phyloP scores from a whole-genome alignment of 2,113 vertebrate species.

The Lampris megalopsis region DNA sequence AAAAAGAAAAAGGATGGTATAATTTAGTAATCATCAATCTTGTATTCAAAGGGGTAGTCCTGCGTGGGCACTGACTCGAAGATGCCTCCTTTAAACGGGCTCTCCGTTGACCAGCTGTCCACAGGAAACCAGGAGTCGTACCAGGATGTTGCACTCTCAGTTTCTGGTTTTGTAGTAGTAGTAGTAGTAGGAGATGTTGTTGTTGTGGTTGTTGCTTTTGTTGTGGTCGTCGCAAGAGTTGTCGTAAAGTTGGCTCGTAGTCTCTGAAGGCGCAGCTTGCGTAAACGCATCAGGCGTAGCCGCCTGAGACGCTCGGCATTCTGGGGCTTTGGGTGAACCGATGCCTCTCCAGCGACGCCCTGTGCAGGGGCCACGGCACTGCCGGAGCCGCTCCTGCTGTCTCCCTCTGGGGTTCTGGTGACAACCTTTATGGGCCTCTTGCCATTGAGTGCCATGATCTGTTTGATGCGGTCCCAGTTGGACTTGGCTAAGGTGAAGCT shows the following conservation, averaged over 20 bases:
- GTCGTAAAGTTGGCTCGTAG: constrained; percentile 36
- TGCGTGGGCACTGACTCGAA: constrained; percentile 71
- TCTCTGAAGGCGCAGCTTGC: constrained; percentile 57
- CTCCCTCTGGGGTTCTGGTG: neutral
- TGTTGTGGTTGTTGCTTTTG: constrained; percentile 12
- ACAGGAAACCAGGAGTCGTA: constrained; percentile 77
- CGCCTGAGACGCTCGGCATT: constrained; percentile 50
- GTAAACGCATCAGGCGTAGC: constrained; percentile 65
- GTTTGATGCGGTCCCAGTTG: constrained; percentile 96
- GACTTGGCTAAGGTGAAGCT: constrained; percentile 91
- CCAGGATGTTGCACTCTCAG: constrained; percentile 73
- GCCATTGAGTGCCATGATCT: constrained; percentile 91
- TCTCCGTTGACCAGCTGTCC: constrained; percentile 59
- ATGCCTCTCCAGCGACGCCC: neutral
- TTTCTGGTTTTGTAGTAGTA: constrained; percentile 34
- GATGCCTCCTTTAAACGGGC: constrained; percentile 63
- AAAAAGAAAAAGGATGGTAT: neutral
- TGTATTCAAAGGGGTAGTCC: constrained; percentile 78
- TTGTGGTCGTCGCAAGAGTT: constrained; percentile 6
- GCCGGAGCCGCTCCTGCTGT: constrained; percentile 8
- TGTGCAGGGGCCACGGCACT: neutral
- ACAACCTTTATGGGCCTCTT: constrained; percentile 87
- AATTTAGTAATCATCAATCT: constrained; percentile 71
- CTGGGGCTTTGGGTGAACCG: constrained; percentile 20
- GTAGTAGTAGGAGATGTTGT: constrained; percentile 34